A percentile compares a stretch with the other conserved stretches of the same genome.
phyloP scores from a whole-genome alignment of 2,888 invertebrate genomes.

The Macrophya annulata region DNA sequence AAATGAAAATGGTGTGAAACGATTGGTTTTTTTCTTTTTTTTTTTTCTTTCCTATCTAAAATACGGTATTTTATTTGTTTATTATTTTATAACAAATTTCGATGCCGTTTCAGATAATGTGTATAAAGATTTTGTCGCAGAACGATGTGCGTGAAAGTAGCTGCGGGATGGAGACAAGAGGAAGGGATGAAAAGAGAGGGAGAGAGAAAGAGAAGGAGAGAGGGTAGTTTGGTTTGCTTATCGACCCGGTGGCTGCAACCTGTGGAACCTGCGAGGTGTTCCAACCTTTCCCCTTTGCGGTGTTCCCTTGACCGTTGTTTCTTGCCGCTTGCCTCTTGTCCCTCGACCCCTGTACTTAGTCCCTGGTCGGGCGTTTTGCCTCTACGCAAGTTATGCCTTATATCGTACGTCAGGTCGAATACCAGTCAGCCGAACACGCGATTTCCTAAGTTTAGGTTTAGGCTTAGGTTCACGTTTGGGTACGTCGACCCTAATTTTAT shows the following conservation, averaged over 20 bases:
- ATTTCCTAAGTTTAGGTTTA: constrained; percentile 11
- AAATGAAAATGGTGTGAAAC: too few relatives aligned
- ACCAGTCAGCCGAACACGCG: constrained; percentile 7
- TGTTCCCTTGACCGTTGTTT: constrained; percentile 54
- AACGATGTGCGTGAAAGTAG: background rate
- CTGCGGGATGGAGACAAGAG: background rate
- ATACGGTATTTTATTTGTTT: background rate
- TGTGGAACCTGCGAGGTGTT: constrained; percentile 54
- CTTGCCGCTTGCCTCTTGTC: constrained; percentile 41
- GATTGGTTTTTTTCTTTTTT: too few relatives aligned
- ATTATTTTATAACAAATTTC: background rate
- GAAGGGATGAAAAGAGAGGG: background rate
- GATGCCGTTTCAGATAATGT: background rate
- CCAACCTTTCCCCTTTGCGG: constrained; percentile 32
- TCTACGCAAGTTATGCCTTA: constrained; percentile 30
- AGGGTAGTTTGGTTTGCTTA: constrained; percentile 50
- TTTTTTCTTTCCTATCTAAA: background rate
- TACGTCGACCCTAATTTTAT: background rate
- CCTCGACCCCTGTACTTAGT: constrained; percentile 38
- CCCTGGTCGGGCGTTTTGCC: constrained; percentile 24
- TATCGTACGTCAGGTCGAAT: background rate
- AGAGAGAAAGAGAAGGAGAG: background rate
- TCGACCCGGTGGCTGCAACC: constrained; percentile 54
- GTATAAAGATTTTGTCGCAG: constrained; percentile 14
- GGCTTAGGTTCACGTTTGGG: background rate